These are phyloP conservation scores for Ornithoptera priamus DNA, from an alignment of 2,888 invertebrate genomes.

Conservation along the genomic window DNA sequence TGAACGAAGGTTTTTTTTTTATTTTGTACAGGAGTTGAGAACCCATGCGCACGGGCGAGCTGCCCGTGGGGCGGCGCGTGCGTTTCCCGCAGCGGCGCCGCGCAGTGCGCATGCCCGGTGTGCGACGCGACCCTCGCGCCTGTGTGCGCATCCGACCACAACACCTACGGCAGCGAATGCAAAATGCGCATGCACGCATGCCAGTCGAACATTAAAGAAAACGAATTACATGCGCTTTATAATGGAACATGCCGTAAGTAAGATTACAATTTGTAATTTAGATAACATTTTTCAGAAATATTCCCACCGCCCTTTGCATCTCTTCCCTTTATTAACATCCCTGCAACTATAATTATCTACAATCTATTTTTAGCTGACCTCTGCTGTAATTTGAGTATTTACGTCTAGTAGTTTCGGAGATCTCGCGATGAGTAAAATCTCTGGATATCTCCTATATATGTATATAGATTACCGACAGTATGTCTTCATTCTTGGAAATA, in stretches of 20 bases:
- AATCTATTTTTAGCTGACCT: too few relatives aligned
- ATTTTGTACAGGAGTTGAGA: constrained; percentile 71
- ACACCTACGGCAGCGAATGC: constrained; percentile 91
- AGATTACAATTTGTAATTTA: too few relatives aligned
- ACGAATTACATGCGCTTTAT: constrained; percentile 82
- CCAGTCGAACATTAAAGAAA: constrained; percentile 83
- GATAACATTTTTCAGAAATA: too few relatives aligned
- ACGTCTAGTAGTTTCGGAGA: too few relatives aligned
- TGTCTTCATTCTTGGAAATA: too few relatives aligned
- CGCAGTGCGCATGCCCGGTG: constrained; percentile 84
- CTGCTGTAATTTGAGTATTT: too few relatives aligned
- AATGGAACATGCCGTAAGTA: constrained; percentile 78
- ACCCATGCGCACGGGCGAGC: constrained; percentile 78
- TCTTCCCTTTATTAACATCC: too few relatives aligned
- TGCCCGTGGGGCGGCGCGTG: constrained; percentile 85
- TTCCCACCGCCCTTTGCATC: too few relatives aligned
- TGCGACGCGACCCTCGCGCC: constrained; percentile 89
- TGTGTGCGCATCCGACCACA: constrained; percentile 87
- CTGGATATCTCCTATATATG: too few relatives aligned
- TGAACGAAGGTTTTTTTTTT: not conserved
- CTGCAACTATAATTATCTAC: too few relatives aligned
- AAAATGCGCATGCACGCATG: constrained; percentile 90
- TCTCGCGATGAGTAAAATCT: too few relatives aligned
- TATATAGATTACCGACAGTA: too few relatives aligned
- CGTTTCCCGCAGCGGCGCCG: constrained; percentile 81